A percentile compares a stretch with the other conserved stretches of the same genome.
phyloP scores from a whole-genome alignment of 2,888 invertebrate genomes.

The Anarsia innoxiella region DNA sequence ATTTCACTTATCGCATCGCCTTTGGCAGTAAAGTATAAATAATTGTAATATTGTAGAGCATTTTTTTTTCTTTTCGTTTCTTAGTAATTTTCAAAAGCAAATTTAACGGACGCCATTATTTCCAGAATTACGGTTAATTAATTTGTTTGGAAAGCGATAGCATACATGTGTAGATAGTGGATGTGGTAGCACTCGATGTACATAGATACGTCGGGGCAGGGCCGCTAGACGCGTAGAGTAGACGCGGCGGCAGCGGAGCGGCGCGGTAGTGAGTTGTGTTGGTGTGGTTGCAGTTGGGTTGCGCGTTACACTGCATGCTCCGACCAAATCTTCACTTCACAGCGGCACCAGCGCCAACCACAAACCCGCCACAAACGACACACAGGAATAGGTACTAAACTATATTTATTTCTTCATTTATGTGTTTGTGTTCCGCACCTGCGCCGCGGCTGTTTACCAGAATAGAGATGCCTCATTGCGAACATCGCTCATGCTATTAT shows the following conservation, averaged over 20 bases:
- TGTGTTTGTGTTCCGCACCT: conserved; percentile 73
- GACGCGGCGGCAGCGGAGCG: conserved; percentile 11
- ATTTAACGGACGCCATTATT: conserved; percentile 22
- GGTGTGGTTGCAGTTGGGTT: conserved; percentile 91
- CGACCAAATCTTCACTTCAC: conserved; percentile 77
- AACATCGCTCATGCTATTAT: conserved; percentile 55
- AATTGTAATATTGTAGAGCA: conserved; percentile 25
- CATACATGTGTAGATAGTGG: conserved; percentile 60
- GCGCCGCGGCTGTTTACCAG: conserved; percentile 59
- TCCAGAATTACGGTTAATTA: conserved; percentile 45
- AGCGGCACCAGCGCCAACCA: conserved; percentile 74
- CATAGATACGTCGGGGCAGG: too few relatives aligned
- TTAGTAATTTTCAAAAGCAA: conserved; percentile 23
- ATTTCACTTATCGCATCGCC: conserved; percentile 51
- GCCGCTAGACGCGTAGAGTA: background rate
- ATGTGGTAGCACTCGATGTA: conserved; percentile 57
- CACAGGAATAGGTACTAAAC: conserved; percentile 74
- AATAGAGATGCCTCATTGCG: conserved; percentile 58
- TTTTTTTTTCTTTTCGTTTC: conserved; percentile 24
- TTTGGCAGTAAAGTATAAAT: conserved; percentile 44
- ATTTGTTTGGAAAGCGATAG: conserved; percentile 58
- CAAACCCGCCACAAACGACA: conserved; percentile 72
- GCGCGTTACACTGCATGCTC: conserved; percentile 93
- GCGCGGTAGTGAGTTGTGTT: conserved; percentile 65
- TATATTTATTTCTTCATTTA: conserved; percentile 66